These are phyloP conservation scores for Mareca penelope DNA, from an alignment of 2,797 vertebrate species.

Conservation along the genomic window DNA sequence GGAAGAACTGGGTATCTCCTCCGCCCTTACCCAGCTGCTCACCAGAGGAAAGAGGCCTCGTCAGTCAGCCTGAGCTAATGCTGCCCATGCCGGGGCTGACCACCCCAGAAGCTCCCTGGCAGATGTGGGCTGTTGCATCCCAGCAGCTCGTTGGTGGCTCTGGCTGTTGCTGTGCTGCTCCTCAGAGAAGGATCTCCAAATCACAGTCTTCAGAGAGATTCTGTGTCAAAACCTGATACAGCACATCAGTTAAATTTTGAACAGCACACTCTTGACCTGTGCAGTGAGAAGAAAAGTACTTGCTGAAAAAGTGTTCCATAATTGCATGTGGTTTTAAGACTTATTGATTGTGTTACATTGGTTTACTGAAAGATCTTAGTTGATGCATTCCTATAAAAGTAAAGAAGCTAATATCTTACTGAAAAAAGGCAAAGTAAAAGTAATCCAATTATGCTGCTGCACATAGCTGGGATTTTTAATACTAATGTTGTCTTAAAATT, in stretches of 20 bases:
- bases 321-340: not conserved
- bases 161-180: not conserved
- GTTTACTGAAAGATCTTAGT: constrained; percentile 7
- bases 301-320: not conserved
- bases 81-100: not conserved
- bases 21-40: not conserved
- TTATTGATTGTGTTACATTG: not conserved
- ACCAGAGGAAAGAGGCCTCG: not conserved
- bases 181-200: not conserved
- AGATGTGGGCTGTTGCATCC: not conserved
- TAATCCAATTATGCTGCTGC: constrained; percentile 20
- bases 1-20: not conserved
- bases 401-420: not conserved
- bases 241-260: not conserved
- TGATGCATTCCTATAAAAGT: not conserved
- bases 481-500: constrained; percentile 32
- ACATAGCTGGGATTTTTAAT: constrained; percentile 20
- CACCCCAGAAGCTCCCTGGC: not conserved
- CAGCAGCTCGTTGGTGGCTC: not conserved
- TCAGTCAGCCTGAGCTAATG: not conserved
- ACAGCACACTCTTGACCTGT: not conserved
- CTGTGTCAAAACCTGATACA: not conserved
- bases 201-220: not conserved
- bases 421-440: constrained; percentile 19
- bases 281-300: not conserved